Evolutionary conservation across 2,888 invertebrate species (phyloP).

Genomic region (Eumerus sabulonum): DNA sequence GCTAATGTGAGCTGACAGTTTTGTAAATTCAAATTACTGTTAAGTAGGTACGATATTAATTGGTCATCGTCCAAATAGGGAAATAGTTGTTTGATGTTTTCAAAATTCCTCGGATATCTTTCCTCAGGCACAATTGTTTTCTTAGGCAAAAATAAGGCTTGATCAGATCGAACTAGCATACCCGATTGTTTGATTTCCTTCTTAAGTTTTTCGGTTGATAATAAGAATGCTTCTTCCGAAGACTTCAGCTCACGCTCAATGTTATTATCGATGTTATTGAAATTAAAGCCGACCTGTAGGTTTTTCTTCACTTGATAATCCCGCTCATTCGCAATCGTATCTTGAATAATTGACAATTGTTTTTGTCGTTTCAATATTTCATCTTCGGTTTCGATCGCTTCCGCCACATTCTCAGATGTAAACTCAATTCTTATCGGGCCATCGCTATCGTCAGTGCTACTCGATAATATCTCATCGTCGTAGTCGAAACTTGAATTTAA

Average conservation of each 20-base stretch:
- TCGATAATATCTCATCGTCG: slow-evolving; percentile 77
- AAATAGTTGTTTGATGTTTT: slow-evolving; percentile 59
- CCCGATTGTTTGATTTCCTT: slow-evolving; percentile 74
- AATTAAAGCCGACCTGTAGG: slow-evolving; percentile 76
- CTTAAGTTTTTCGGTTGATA: slow-evolving; percentile 74
- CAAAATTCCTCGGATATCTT: slow-evolving; percentile 45
- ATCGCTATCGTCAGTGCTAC: slow-evolving; percentile 78
- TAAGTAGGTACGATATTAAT: slow-evolving; percentile 40
- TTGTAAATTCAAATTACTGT: slow-evolving; percentile 50
- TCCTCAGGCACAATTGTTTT: slow-evolving; percentile 43
- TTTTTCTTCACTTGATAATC: slow-evolving; percentile 78
- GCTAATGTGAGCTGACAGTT: slow-evolving; percentile 70
- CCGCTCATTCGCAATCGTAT: slow-evolving; percentile 77
- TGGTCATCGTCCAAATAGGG: slow-evolving; percentile 67
- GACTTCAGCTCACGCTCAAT: slow-evolving; percentile 63
- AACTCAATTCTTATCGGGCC: slow-evolving; percentile 88
- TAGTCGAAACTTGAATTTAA: slow-evolving; percentile 80
- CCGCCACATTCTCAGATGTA: slow-evolving; percentile 91
- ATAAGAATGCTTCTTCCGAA: slow-evolving; percentile 72
- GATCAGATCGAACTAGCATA: slow-evolving; percentile 74
- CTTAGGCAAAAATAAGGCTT: slow-evolving; percentile 70
- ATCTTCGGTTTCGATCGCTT: slow-evolving; percentile 87
- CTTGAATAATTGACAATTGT: slow-evolving; percentile 77
- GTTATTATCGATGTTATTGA: slow-evolving; percentile 56
- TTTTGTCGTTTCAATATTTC: slow-evolving; percentile 78